Base-by-base conservation (phyloP, 2,888 invertebrate genomes). In the Eumerus sabulonum region DNA sequence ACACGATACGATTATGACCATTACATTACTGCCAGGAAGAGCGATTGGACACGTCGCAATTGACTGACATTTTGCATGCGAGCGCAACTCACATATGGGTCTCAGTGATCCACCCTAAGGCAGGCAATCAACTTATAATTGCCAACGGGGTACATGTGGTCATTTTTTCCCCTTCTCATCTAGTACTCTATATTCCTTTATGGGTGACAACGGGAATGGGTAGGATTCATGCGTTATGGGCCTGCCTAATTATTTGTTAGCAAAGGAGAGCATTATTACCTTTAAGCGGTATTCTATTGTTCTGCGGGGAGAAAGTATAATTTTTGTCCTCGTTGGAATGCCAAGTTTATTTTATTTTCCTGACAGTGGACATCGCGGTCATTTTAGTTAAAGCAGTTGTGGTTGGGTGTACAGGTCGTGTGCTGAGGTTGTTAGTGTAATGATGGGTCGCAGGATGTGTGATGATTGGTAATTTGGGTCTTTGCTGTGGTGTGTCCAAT, bases 1-100 rank as follows among this genome's bases (percentile, higher is more conserved):
- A 77, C 82, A 82, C 77, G 82, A 77, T 56, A 82, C 77, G 74
- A 73, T 81, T 72, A 77, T 60, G 71, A 57, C 47, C 53, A 66
- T n/a, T n/a, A n/a, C n/a, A n/a, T n/a, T n/a, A n/a, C n/a, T n/a
- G n/a, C n/a, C n/a, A n/a, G n/a, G n/a, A n/a, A n/a, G n/a, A n/a
- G n/a, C n/a, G n/a, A 53, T 27, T 27, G 27, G 57, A 70, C 35
- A 40, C 66, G 59, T 73, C 56, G 19, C 76, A 72, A 82, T 72
- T 63, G 72, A 71, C 72, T 77, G 72, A 62, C 68, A 79, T 64
- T 79, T 74, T 79, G 68, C 79, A 79, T 79, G 79, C 79, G 70
- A 79, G 68, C 60, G 40, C 16, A 45, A 40, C 16, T 42, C 9
- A 13, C 56, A 47, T 48, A 44, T 56, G 27, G 12, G 57, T 36